Conservation (phyloP, 2,888 invertebrate genomes). For the Cataglyphis rosenhaueri region DNA sequence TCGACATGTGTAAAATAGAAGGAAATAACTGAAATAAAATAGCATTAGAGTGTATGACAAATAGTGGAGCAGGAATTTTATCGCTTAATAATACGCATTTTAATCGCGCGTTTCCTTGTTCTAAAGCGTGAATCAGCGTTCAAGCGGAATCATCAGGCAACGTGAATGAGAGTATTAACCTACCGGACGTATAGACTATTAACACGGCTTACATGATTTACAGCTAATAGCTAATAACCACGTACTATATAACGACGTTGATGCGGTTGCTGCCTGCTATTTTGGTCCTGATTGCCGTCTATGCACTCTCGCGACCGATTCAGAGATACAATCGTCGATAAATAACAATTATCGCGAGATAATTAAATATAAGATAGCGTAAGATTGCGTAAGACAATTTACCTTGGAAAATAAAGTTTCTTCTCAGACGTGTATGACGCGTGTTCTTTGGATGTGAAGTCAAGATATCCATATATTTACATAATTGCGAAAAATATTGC, state of each 20-base stretch:
- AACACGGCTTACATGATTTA: constrained; percentile 44
- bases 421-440: background rate
- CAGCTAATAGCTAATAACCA: constrained; percentile 48
- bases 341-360: constrained; percentile 1
- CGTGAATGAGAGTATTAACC: constrained; percentile 37
- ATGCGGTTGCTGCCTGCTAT: constrained; percentile 41
- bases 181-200: constrained; percentile 40
- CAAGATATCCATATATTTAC: background rate
- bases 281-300: constrained; percentile 27
- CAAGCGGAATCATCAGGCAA: constrained; percentile 25
- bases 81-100: constrained; percentile 1
- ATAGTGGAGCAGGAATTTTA: background rate
- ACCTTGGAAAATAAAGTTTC: background rate
- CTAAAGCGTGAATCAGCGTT: background rate
- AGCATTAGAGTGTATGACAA: background rate
- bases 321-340: background rate
- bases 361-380: background rate
- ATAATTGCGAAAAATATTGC: background rate
- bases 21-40: background rate
- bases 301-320: background rate
- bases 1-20: background rate
- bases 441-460: background rate
- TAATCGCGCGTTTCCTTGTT: background rate
- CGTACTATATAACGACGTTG: constrained; percentile 38
- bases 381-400: background rate